Evolutionary conservation across 2,797 vertebrate genomes (phyloP), one percentile per base, ranked within the genome.

Genomic region (Labroides dimidiatus): DNA sequence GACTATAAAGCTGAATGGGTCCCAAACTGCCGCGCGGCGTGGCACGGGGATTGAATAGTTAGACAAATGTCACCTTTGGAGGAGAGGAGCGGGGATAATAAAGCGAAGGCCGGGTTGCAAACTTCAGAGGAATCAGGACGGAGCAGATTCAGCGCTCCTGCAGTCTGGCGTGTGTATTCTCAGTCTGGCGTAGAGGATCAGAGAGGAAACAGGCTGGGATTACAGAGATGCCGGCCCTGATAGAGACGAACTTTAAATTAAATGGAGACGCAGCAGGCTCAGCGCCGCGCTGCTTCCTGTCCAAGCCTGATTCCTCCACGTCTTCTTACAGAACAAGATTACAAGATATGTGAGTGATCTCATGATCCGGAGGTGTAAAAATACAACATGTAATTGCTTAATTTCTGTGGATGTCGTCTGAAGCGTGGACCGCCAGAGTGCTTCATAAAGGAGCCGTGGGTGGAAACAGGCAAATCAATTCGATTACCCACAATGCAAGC

Each of bases 41-140:
- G 67, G 77, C 71, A 39, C 72, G 24, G 50, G 79, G 84, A 86
- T 77, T 77, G 80, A 87, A 85, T 81, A 77, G 77, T 80, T 82
- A 75, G 70, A 86, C 75, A 87, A 90, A 90, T 84, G 79, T 89
- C 84, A 88, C 78, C 74, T 84, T 76, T 76, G 69, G 77, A 82
- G 37, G 64, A 58, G 45, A 69, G 64, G 64, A 72, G 69, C 6
- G 10, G 39, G 69, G 72, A 55, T 72, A 59, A 79, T 81, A 79
- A 83, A 80, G 78, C n/a, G 44, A 54, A 55, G 51, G 72, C 62
- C 20, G 33, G n/a, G 62, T 69, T 50, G 16, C 61, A 70, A 80
- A 80, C 80, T 69, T 69, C 57, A 57, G 62, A 71, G 76, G 50
- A 65, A 54, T 57, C 43, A 33, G 64, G 55, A 72, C 44, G 1